Evolutionary conservation across 2,888 invertebrate species (phyloP).

Genomic region (Hydrotaea cyrtoneurina): DNA sequence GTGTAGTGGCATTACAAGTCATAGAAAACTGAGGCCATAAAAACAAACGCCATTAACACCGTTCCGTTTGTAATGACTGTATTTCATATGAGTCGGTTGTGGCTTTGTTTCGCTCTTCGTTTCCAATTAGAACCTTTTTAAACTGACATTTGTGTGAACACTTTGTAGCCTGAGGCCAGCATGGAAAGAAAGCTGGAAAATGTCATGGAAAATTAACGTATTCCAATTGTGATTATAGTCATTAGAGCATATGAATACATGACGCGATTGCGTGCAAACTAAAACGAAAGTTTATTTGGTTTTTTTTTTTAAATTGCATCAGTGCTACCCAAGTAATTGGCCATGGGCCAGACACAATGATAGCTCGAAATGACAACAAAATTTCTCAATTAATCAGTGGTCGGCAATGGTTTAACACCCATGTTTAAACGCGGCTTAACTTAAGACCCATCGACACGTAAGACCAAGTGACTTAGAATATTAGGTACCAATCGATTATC

Average conservation of each 20-base stretch:
- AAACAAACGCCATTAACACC: conserved; percentile 2
- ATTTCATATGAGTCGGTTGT: not conserved
- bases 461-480: too few species aligned
- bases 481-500: too few species aligned
- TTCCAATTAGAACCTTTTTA: conserved; percentile 53
- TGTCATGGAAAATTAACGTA: conserved; percentile 25
- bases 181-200: not conserved
- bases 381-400: too few species aligned
- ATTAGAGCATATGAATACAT: conserved; percentile 13
- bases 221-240: conserved; percentile 20
- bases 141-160: conserved; percentile 51
- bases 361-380: not conserved
- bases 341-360: too few species aligned
- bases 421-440: too few species aligned
- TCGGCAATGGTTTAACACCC: too few species aligned
- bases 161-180: not conserved
- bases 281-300: not conserved
- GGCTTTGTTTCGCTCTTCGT: conserved; percentile 18
- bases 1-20: not conserved
- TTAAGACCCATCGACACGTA: too few species aligned
- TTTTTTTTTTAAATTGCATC: too few species aligned
- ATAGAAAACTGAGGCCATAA: not conserved
- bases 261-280: conserved; percentile 2
- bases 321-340: too few species aligned
- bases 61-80: conserved; percentile 33